Base-by-base conservation (phyloP, 2,797 vertebrate species). In the Galago senegalensis region DNA sequence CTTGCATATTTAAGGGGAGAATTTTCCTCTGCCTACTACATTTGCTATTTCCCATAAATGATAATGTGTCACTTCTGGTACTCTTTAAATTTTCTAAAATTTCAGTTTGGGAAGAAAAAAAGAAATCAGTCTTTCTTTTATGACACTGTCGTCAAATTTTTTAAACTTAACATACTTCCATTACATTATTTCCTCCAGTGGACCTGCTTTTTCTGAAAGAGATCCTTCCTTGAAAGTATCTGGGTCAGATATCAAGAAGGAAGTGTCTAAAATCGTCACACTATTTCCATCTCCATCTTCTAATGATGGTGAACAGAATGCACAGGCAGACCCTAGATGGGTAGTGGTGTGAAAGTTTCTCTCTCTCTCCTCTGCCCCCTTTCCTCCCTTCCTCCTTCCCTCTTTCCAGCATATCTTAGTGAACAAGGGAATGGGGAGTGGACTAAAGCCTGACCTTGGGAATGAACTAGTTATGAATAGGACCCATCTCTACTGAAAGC, bases 21-120 rank as follows among this genome's bases (percentile, higher is more conserved):
- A 18, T 18, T 72, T 93, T 82, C 40, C 40, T 49, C 56, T 56
- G 11, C 65, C 70, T 0, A 49, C 3, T 18, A 34, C 16, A 56
- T 77, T 77, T 49, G 5, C 16, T 60, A 1, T 37, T 82, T 34
- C 13, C 31, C 49, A 14, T 37, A 37, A 14, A 46, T 70, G n/a
- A 75, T 37, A 23, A 75, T 31, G 56, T 5, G 2, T 69, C 7
- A 77, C 63, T 72, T 63, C 7, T 49, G 18, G 63, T 65, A 34
- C 40, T 76, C 69, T 86, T 93, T 40, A 56, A 29, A 18, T 16
- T 76, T 93, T 79, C 72, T 84, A 70, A 92, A 77, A 70, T 84
- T 84, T 89, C 34, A 58, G 10, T 25, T 79, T 79, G 23, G 5
- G 83, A 92, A 84, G 56, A 63, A 86, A 84, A 67, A 72, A n/a